Percentiles rank a stretch among this genome's conserved stretches.
These are phyloP conservation scores for Melolontha melolontha DNA, from an alignment of 2,888 invertebrate species.

Conservation along the genomic window DNA sequence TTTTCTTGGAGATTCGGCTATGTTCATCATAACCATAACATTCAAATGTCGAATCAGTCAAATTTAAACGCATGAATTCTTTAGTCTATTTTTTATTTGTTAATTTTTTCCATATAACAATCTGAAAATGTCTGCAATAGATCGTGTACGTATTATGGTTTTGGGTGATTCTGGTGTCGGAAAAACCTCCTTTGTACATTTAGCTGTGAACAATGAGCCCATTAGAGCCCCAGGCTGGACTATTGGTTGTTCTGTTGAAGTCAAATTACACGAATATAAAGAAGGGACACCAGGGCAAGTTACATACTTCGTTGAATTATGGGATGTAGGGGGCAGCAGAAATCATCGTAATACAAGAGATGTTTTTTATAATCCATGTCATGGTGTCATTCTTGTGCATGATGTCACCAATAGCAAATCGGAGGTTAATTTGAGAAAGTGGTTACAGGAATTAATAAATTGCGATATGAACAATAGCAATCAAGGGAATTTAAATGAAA, in stretches of 20 bases:
- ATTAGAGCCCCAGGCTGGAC: conserved; percentile 93
- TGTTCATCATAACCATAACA: no score
- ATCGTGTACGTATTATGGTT: conserved; percentile 91
- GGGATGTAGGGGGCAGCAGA: conserved; percentile 97
- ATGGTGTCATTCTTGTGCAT: conserved; percentile 96
- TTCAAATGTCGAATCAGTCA: conserved; percentile 9
- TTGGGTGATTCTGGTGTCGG: conserved; percentile 96
- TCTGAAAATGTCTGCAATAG: conserved; percentile 80
- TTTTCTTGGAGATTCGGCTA: no score
- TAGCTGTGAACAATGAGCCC: conserved; percentile 90
- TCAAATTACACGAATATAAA: conserved; percentile 93
- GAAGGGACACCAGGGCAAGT: conserved; percentile 93
- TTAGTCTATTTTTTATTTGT: not conserved
- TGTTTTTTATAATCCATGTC: conserved; percentile 93
- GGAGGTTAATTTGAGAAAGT: conserved; percentile 91
- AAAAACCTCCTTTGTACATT: conserved; percentile 93
- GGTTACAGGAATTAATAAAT: conserved; percentile 91
- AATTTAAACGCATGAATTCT: conserved; percentile 8
- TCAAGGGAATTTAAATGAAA: conserved; percentile 67
- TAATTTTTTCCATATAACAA: not conserved
- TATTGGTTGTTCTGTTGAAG: conserved; percentile 95
- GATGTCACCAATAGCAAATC: conserved; percentile 97
- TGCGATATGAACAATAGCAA: conserved; percentile 70
- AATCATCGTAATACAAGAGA: conserved; percentile 93
- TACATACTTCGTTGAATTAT: conserved; percentile 93